Evolutionary conservation across 2,797 vertebrate genomes (phyloP).

Genomic region (Crocidura indochinensis): DNA sequence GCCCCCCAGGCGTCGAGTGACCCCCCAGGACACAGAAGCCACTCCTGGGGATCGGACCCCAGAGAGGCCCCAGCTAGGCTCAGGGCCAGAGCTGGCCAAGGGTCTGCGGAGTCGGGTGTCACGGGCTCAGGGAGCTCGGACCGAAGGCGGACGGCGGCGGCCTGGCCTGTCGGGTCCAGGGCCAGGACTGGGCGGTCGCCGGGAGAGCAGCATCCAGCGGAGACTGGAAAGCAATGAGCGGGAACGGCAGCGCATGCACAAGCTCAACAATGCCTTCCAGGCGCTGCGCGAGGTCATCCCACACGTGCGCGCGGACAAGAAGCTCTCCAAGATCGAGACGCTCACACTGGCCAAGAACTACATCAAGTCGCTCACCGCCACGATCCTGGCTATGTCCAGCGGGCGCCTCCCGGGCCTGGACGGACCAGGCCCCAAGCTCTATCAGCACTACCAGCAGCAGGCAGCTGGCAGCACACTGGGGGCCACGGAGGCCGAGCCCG

Average conservation of each 20-base stretch:
- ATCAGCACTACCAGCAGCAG: slow-evolving; percentile 94
- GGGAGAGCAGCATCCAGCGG: slow-evolving; percentile 93
- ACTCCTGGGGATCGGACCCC: slow-evolving; percentile 89
- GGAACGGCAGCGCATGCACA: slow-evolving; percentile 98
- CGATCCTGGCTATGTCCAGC: slow-evolving; percentile 96
- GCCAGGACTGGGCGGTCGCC: slow-evolving; percentile 72
- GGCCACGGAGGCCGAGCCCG: slow-evolving; percentile 90
- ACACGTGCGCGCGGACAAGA: slow-evolving; percentile 96
- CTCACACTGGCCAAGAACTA: slow-evolving; percentile 99
- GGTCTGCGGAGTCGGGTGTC: slow-evolving; percentile 89
- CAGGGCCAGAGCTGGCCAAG: slow-evolving; percentile 90
- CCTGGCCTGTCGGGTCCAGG: slow-evolving; percentile 83
- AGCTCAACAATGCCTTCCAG: slow-evolving; percentile 99
- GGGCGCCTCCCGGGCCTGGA: slow-evolving; percentile 91
- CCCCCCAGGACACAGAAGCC: slow-evolving; percentile 90
- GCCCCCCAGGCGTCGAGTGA: slow-evolving; percentile 90
- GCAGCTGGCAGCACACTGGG: slow-evolving; percentile 86
- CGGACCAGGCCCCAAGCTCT: slow-evolving; percentile 91
- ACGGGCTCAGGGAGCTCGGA: slow-evolving; percentile 73
- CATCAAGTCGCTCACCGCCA: slow-evolving; percentile 97
- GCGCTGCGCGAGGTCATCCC: slow-evolving; percentile 97
- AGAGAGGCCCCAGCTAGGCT: slow-evolving; percentile 92
- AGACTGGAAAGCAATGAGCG: slow-evolving; percentile 98
- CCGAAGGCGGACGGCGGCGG: slow-evolving; percentile 84
- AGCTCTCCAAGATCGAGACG: slow-evolving; percentile 99